Conservation (phyloP, 2,113 vertebrate species). For the Dinomys branickii region DNA sequence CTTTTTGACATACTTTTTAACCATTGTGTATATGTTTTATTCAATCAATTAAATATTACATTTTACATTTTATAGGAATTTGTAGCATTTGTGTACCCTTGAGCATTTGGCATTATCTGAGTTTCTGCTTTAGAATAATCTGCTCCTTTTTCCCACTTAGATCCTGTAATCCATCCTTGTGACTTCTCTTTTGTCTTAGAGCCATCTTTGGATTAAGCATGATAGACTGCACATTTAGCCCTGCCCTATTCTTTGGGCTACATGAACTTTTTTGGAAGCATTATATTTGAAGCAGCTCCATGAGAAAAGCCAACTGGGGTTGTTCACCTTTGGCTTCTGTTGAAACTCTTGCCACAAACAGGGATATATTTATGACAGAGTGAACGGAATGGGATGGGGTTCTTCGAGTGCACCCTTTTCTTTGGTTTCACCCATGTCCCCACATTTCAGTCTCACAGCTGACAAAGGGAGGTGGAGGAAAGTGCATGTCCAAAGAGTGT, state of each 20-base stretch:
- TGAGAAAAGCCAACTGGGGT: neutral
- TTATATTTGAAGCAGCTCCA: neutral
- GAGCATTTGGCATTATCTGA: conserved; percentile 16
- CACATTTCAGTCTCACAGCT: neutral
- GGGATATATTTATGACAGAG: neutral
- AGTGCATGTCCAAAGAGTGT: neutral
- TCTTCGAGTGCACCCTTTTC: neutral
- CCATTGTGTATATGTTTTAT: neutral
- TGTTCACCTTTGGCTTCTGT: neutral
- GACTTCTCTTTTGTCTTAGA: conserved; percentile 34
- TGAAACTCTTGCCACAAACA: neutral
- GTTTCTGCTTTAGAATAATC: conserved; percentile 14
- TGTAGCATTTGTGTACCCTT: neutral
- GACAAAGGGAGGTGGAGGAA: neutral
- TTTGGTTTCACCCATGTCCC: neutral
- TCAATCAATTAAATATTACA: conserved; percentile 23
- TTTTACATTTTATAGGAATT: conserved; percentile 33
- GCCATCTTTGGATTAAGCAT: neutral
- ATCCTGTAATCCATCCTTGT: neutral
- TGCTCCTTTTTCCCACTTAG: neutral
- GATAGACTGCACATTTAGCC: neutral
- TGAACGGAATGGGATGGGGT: too few relatives aligned
- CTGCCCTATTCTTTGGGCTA: neutral
- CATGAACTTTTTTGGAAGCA: neutral
- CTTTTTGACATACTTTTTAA: conserved; percentile 28